Conservation (phyloP, 2,888 invertebrate genomes). For the Oxytorus armatus region DNA sequence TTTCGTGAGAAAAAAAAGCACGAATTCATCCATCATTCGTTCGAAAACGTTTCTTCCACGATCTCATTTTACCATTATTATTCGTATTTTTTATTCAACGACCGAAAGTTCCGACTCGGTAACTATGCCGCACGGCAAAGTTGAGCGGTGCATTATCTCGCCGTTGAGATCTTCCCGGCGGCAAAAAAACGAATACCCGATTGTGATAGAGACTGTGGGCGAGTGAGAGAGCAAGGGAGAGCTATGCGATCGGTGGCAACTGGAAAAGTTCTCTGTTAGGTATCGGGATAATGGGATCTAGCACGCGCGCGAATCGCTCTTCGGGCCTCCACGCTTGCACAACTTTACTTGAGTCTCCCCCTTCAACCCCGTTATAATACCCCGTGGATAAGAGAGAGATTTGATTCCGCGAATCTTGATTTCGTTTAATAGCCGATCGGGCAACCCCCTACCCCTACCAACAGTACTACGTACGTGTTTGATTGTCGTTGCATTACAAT, state of each 20-base stretch:
- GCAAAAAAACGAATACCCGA: slow-evolving; percentile 48
- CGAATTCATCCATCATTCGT: too few species aligned
- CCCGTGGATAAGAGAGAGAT: slow-evolving; percentile 41
- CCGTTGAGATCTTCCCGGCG: slow-evolving; percentile 34
- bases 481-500: slow-evolving; percentile 5
- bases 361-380: not conserved
- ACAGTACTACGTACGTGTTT: too few species aligned
- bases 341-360: slow-evolving; percentile 48
- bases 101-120: slow-evolving; percentile 16
- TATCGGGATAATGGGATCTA: slow-evolving; percentile 67
- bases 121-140: slow-evolving; percentile 45
- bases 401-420: slow-evolving; percentile 64
- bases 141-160: slow-evolving; percentile 56
- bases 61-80: slow-evolving; percentile 19
- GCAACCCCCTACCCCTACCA: slow-evolving; percentile 20
- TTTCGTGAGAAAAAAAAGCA: not conserved
- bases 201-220: slow-evolving; percentile 27
- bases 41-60: slow-evolving; percentile 1
- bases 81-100: not conserved
- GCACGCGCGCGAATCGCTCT: slow-evolving; percentile 59
- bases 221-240: slow-evolving; percentile 16
- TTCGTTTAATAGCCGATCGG: slow-evolving; percentile 58
- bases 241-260: slow-evolving; percentile 56
- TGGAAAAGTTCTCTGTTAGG: slow-evolving; percentile 61
- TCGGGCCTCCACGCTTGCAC: slow-evolving; percentile 35